Conservation (phyloP, 1,140 invertebrate species). For the Aphaenogaster floridana region DNA sequence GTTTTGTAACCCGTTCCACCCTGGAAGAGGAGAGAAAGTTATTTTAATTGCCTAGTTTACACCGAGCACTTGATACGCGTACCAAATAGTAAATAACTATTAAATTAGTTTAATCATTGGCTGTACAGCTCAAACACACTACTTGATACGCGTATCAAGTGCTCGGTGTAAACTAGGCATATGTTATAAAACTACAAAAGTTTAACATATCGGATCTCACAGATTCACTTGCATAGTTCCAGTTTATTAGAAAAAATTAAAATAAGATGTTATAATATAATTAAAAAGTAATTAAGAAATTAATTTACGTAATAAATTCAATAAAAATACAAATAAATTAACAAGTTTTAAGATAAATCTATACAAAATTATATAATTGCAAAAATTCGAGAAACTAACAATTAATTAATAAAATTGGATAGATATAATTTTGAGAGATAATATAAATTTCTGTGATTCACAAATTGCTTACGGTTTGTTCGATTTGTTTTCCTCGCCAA, state of each 20-base stretch:
- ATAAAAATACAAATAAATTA: background rate
- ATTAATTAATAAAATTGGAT: background rate
- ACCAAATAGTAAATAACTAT: too few species aligned
- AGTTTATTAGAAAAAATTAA: too few species aligned
- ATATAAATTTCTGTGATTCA: constrained; percentile 8
- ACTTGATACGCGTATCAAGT: too few species aligned
- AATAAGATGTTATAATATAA: background rate
- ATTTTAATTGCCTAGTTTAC: too few species aligned
- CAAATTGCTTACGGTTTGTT: constrained; percentile 82
- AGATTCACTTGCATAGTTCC: too few species aligned
- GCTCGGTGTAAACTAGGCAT: too few species aligned
- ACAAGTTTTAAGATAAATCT: background rate
- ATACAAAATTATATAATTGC: background rate
- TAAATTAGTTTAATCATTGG: too few species aligned
- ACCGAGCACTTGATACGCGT: too few species aligned
- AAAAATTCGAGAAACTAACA: background rate
- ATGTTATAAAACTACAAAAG: too few species aligned
- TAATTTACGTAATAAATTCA: background rate
- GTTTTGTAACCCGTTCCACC: constrained; percentile 81
- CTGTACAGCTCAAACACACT: too few species aligned
- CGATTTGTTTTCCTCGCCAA: constrained; percentile 92
- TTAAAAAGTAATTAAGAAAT: background rate
- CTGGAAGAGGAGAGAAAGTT: constrained; percentile 51
- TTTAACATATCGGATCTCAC: too few species aligned
- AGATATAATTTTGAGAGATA: constrained; percentile 16